Evolutionary conservation across 2,797 vertebrate genomes (phyloP), one percentile per base, ranked within the genome.

Genomic region (Sebastes diaconus): DNA sequence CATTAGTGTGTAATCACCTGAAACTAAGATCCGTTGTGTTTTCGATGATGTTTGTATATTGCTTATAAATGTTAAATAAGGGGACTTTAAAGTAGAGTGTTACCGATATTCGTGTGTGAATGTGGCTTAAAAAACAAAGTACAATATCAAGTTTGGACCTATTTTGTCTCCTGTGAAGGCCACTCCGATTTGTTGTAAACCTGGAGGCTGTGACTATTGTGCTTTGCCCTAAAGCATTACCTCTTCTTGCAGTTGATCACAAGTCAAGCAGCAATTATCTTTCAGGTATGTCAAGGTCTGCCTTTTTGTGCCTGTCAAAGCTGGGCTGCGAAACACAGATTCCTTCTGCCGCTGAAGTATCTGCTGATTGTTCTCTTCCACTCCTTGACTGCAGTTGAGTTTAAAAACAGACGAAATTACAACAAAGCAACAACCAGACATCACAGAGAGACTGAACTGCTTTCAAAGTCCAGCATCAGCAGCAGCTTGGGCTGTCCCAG

Each of bases 201-300:
- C 78, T 75, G 87, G 82, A 85, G 79, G 82, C 82, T 88, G 71
- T 89, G 80, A 73, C 68, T 86, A 57, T 88, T 91, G 73, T 91
- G 84, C 82, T 83, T 73, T 84, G 77, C 90, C 92, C 89, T 95
- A 95, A 95, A 94, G 88, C 87, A 18, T 94, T 91, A 88, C 94
- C 94, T 96, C 92, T 95, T 89, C 93, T 95, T 96, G 88, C 95
- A 96, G 96, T 88, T 95, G 93, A 79, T 94, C 93, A 91, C 92
- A 77, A 93, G 86, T 66, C 87, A 91, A 68, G 92, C 93, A 25
- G 88, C 94, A 77, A 77, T 91, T 76, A 93, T 93, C 80, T 94
- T 95, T 87, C 95, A 96, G 96, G 96, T 96, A 96, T 86, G 95
- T 95, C 64, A 72, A 91, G 90, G 87, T 82, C 80, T 84, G 81